Percentiles rank a stretch among this genome's conserved stretches.
Evolutionary conservation across 2,888 invertebrate genomes (phyloP).

Genomic region (Merodon equestris): DNA sequence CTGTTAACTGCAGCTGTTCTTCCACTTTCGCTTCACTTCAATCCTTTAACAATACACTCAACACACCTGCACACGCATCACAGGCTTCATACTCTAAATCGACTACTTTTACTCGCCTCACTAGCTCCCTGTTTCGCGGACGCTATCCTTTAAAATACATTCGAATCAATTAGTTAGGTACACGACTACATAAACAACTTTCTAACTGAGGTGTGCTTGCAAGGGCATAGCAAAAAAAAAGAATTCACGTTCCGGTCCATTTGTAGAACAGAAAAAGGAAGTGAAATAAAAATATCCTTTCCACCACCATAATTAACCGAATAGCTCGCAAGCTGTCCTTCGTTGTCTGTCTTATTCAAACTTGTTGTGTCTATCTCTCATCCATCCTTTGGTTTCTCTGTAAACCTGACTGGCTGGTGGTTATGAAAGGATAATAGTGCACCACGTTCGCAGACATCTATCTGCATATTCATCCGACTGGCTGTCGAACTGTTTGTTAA

Average conservation of each 20-base stretch:
- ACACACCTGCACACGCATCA: too few species aligned
- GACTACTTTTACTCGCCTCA: too few species aligned
- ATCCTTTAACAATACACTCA: too few species aligned
- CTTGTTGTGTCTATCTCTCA: neutral
- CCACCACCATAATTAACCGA: slow-evolving; percentile 31
- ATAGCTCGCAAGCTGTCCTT: slow-evolving; percentile 28
- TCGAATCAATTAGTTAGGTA: slow-evolving; percentile 48
- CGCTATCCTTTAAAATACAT: neutral
- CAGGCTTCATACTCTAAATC: too few species aligned
- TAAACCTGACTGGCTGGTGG: slow-evolving; percentile 14
- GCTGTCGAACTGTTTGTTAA: slow-evolving; percentile 42
- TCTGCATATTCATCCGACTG: slow-evolving; percentile 27
- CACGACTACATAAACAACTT: slow-evolving; percentile 9
- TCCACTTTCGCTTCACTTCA: too few species aligned
- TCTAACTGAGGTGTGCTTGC: slow-evolving; percentile 37
- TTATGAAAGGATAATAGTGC: slow-evolving; percentile 55
- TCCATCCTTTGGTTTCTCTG: neutral
- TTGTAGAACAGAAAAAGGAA: too few species aligned
- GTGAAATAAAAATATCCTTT: slow-evolving; percentile 21
- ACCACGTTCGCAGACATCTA: slow-evolving; percentile 14
- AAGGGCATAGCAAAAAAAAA: too few species aligned
- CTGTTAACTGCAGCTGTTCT: too few species aligned
- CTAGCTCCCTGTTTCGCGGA: too few species aligned
- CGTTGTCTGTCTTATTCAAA: slow-evolving; percentile 33
- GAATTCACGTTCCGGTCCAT: too few species aligned